Evolutionary conservation across 2,888 invertebrate species (phyloP).

Genomic region (Eupelmus urozonus): DNA sequence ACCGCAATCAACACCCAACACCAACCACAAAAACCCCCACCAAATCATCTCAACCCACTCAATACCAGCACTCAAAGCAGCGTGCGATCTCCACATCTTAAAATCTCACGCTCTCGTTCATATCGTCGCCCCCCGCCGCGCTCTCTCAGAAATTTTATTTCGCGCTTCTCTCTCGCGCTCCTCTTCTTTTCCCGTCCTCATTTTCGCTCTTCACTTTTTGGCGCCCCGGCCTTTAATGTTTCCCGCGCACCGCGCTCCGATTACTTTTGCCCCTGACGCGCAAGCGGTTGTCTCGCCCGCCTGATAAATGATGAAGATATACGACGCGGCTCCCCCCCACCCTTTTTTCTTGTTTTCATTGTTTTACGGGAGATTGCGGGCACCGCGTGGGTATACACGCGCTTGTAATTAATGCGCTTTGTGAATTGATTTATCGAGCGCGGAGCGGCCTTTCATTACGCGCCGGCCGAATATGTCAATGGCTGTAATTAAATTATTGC

Average conservation of each 20-base stretch:
- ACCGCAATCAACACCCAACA: too few relatives aligned
- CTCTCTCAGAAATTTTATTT: slow-evolving; percentile 44
- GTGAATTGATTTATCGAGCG: too few relatives aligned
- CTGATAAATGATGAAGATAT: slow-evolving; percentile 56
- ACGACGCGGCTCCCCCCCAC: not conserved
- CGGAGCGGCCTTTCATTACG: too few relatives aligned
- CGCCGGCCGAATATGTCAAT: too few relatives aligned
- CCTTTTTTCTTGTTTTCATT: too few relatives aligned
- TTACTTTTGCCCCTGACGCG: slow-evolving; percentile 40
- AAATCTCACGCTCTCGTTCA: slow-evolving; percentile 1
- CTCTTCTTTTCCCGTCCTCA: slow-evolving; percentile 26
- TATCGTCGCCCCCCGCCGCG: slow-evolving; percentile 33
- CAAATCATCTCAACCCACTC: too few relatives aligned
- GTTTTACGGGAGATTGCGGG: too few relatives aligned
- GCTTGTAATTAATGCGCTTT: too few relatives aligned
- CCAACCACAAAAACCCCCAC: too few relatives aligned
- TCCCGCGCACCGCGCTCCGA: slow-evolving; percentile 19
- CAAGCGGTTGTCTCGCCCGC: slow-evolving; percentile 17
- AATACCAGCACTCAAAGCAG: not conserved
- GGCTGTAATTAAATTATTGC: too few relatives aligned
- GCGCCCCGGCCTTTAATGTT: slow-evolving; percentile 40
- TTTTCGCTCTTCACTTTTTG: slow-evolving; percentile 50
- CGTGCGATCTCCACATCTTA: not conserved
- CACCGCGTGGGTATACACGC: too few relatives aligned
- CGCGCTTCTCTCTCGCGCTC: slow-evolving; percentile 19